Conservation (phyloP, 2,888 invertebrate species). For the Aleiodes testaceus region DNA sequence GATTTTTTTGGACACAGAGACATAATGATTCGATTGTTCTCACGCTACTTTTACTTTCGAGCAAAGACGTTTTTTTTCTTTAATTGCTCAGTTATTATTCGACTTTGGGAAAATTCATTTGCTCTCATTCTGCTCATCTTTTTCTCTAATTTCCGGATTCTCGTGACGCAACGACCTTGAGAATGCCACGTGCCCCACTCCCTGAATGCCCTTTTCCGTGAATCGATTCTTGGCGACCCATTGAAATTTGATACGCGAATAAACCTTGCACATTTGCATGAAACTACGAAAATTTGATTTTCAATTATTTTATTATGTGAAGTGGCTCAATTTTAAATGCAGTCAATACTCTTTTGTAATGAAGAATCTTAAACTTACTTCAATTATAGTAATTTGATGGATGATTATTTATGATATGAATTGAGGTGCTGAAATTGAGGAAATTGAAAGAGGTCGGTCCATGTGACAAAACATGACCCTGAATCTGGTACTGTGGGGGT, state of each 20-base stretch:
- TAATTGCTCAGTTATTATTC: no score
- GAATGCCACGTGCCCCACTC: conserved; percentile 27
- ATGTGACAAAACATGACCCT: conserved; percentile 69
- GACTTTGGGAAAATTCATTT: no score
- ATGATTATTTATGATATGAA: neutral
- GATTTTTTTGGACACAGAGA: conserved; percentile 59
- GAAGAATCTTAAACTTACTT: no score
- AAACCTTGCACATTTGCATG: conserved; percentile 16
- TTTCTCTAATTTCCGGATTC: conserved; percentile 10
- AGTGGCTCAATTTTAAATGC: no score
- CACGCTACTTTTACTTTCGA: no score
- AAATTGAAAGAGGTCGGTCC: conserved; percentile 27
- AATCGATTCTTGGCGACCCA: conserved; percentile 28
- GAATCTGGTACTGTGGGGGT: conserved; percentile 65
- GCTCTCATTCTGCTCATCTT: no score
- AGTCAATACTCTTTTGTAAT: no score
- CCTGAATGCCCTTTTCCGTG: conserved; percentile 15
- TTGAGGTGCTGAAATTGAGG: neutral
- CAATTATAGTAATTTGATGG: neutral
- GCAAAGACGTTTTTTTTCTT: no score
- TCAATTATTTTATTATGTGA: no score
- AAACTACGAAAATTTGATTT: neutral
- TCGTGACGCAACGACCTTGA: conserved; percentile 32
- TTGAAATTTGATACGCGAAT: conserved; percentile 25
- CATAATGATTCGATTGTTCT: neutral